A percentile compares a stretch with the other conserved stretches of the same genome.
Evolutionary conservation across 1,140 invertebrate genomes (phyloP).

Genomic region (Capitella teleta): DNA sequence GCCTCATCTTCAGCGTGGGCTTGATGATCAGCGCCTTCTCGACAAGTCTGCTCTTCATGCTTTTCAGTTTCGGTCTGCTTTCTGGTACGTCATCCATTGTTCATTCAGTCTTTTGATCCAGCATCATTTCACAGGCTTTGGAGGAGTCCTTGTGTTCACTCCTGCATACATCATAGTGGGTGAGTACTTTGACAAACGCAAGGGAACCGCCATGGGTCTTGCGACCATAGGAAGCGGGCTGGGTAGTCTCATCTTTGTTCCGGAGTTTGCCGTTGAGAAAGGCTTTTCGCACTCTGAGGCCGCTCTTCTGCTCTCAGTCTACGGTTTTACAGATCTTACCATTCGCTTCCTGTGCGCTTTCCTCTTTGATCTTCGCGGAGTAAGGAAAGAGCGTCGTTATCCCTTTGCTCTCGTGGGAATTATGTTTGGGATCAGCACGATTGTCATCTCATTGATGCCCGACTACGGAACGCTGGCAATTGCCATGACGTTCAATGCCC

Average conservation of each 20-base stretch:
- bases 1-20: neutral
- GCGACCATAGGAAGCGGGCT: slow-evolving; percentile 90
- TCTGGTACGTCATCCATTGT: slow-evolving; percentile 1
- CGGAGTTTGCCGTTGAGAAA: neutral
- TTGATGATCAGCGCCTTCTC: slow-evolving; percentile 4
- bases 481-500: no score
- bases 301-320: slow-evolving; percentile 1
- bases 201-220: slow-evolving; percentile 77
- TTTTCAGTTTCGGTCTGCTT: slow-evolving; percentile 3
- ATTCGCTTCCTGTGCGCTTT: slow-evolving; percentile 3
- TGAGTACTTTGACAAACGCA: slow-evolving; percentile 81
- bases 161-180: slow-evolving; percentile 44
- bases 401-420: neutral
- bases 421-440: neutral
- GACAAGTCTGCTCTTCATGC: neutral
- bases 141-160: slow-evolving; percentile 12
- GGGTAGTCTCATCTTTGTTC: slow-evolving; percentile 25
- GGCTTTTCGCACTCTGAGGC: neutral
- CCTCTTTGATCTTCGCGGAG: slow-evolving; percentile 2
- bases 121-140: no score
- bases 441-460: neutral
- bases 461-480: neutral
- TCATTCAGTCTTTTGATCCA: no score
- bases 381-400: neutral
- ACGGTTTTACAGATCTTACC: slow-evolving; percentile 1